Evolutionary conservation across 35 echinoderm and acorn worm genomes (phyloP), one percentile per base, ranked within the genome.

Genomic region (Apostichopus parvimensis): DNA sequence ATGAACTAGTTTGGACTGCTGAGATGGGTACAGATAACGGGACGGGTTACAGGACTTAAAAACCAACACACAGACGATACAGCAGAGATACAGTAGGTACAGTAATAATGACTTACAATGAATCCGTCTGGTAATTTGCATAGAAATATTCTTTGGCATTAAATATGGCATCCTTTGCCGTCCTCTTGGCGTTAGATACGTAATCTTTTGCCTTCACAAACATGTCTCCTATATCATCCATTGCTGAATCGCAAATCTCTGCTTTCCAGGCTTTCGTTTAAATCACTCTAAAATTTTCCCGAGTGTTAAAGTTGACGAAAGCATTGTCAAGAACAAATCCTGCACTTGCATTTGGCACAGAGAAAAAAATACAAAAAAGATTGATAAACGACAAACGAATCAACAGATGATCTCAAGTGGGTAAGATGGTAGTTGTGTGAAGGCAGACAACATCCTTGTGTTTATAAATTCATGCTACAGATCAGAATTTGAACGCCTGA

Each of bases 121-220:
- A 94, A 89, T 98, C 96, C 68, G 96, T 98, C 90, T 98, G 96
- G 55, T 94, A 73, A 87, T 98, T 98, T 94, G 94, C 92, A 92
- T 98, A 98, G 94, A 98, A 98, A 78, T 98, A 98, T 83, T 98
- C 96, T 94, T 98, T 98, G 88, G 96, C 96, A 94, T 94, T 98
- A 92, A 94, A 95, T 92, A 98, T 95, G 34, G 95, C 93, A 89
- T 98, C 96, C 70, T 98, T 98, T 15, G 96, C 96, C 4, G 96
- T 93, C 86, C 95, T 92, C 83, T 95, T 93, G 56, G 96, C 96
- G 10, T 88, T 89, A 13, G 96, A 77, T 17, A 98, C 92, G 89
- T 98, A 98, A 73, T 95, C 92, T 70, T 98, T 98, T 14, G 96
- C 96, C 62, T 81, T 94, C 24, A 58, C 92, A 52, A 95, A 91